Base-by-base conservation (phyloP, 2,888 invertebrate species). In the Conops quadrifasciatus region DNA sequence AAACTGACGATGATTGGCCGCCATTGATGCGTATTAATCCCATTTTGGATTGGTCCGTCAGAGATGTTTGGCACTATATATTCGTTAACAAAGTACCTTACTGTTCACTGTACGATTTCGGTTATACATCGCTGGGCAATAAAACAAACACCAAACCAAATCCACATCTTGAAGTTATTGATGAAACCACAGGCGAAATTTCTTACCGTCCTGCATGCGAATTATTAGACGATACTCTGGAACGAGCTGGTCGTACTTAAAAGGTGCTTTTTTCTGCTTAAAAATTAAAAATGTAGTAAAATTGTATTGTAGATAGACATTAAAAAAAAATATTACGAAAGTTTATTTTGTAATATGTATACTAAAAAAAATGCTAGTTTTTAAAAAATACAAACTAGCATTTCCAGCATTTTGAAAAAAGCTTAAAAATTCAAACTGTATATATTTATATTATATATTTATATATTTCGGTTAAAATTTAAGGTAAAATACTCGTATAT, bases 1-100 rank as follows among this genome's bases (percentile, higher is more conserved):
- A 89, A 85, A 98, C 98, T 0, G 98, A 98, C 85, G 80, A 89
- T 0, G 92, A 89, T 75, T 99, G 98, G 98, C 98, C 98, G 0
- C 89, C 91, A 78, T 87, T 97, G 75, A 91, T 97, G 88, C 88
- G 98, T 62, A 92, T 97, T 4, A 94, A 91, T 80, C 98, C 98
- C 0, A 86, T 98, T 19, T 87, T 98, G n/a, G 91, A 95, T 79
- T 98, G 98, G 98, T 89, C 89, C 13, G 98, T 96, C 83, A 89
- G 90, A 30, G 93, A 97, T 81, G 91, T 99, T 72, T 99, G 99
- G 99, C 89, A 90, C 70, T 97, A 96, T 81, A 88, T 98, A 5
- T 86, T 93, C 26, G 87, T 89, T 58, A 88, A 93, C 67, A 88
- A 91, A 72, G 91, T 98, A 70, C 94, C 96, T 26, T 99, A 98